Evolutionary conservation across 2,888 invertebrate genomes (phyloP), one percentile per base, ranked within the genome.

Genomic region (Drosophila anomalata): DNA sequence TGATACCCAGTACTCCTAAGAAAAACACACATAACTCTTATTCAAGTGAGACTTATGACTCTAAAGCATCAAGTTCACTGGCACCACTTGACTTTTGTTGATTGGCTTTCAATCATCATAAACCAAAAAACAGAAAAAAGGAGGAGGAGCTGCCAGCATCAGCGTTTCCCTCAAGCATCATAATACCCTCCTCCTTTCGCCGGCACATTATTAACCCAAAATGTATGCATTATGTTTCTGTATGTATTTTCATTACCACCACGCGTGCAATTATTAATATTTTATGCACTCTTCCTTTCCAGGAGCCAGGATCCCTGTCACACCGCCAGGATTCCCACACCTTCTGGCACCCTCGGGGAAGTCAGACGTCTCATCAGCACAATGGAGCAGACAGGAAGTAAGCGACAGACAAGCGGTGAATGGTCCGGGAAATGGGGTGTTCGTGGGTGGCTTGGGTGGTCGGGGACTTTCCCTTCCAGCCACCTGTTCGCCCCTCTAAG

Each of bases 201-300:
- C 50, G n/a, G 11, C 11, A 17, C 73, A 79, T 79, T 82, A 86
- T 82, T 82, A 86, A 71, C 79, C 83, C 68, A 70, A 79, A 82
- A 82, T 83, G 79, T 79, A 79, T 76, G 79, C 79, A 86, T 82
- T 79, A 82, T 76, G 75, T 74, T 67, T 48, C 55, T 71, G 52
- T 75, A 59, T 70, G 86, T 75, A 76, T 75, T 82, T 82, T 82
- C 87, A 82, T 82, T 82, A 86, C 78, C 87, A 86, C 56, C 84
- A 75, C 84, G 78, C 84, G 87, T 80, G 76, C 84, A 86, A 86
- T 86, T 83, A 83, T 86, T 80, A 86, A 82, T 83, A 82, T 86
- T 82, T 86, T 75, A 82, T 82, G 78, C 82, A 86, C 74, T 78
- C 74, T 71, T 63, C 44, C 44, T 58, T 67, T 58, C 51, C 60